These are phyloP conservation scores for Nesometra sesokonis DNA, from an alignment of 35 echinoderm and acorn worm genomes.

Conservation along the genomic window DNA sequence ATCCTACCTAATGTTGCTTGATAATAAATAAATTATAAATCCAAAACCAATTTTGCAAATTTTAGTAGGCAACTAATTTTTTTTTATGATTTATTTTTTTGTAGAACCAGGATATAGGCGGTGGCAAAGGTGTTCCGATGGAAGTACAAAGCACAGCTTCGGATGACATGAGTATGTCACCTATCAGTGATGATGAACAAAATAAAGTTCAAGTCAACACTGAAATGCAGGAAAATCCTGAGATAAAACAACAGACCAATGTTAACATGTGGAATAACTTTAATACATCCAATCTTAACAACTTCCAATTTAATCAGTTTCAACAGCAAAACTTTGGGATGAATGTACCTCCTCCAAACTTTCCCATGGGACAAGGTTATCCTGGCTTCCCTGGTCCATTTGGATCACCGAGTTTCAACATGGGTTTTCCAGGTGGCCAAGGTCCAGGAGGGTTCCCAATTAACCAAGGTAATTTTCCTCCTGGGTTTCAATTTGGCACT, in stretches of 20 bases:
- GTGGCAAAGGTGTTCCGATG: neutral
- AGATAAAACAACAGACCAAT: neutral
- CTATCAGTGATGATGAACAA: neutral
- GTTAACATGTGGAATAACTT: neutral
- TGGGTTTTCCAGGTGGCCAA: neutral
- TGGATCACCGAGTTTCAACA: slow-evolving; percentile 3
- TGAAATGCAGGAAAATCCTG: neutral
- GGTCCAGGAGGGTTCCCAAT: neutral
- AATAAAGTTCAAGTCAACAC: neutral
- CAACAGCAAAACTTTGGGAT: neutral
- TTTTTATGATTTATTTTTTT: neutral
- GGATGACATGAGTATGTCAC: neutral
- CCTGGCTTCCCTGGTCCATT: neutral
- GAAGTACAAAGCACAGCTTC: neutral
- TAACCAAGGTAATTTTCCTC: slow-evolving; percentile 20
- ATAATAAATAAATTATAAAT: neutral
- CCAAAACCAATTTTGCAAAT: too few species aligned
- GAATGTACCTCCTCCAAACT: neutral
- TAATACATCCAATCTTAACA: neutral
- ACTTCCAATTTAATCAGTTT: neutral
- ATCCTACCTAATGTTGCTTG: too few species aligned
- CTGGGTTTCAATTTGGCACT: slow-evolving; percentile 6
- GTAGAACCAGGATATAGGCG: neutral
- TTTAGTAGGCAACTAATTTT: neutral
- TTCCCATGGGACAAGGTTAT: neutral